Evolutionary conservation across 1,140 invertebrate species (phyloP), one percentile per base, ranked within the genome.

Genomic region (Ceratosolen fusciceps): DNA sequence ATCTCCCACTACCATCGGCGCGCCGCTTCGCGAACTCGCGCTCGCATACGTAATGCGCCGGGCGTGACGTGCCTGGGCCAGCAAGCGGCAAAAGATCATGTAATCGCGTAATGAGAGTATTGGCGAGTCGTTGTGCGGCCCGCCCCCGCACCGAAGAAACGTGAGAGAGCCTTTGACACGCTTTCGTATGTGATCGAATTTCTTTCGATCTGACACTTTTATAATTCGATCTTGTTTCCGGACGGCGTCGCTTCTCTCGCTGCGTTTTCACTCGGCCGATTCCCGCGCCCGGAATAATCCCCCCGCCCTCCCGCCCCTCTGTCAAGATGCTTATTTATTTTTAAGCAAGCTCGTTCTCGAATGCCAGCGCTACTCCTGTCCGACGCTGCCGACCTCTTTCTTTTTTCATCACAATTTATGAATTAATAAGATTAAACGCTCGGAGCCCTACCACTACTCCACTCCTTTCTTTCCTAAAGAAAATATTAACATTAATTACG

Each of bases 31-130:
- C n/a, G n/a, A n/a, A n/a, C n/a, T n/a, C n/a, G n/a, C n/a, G n/a
- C n/a, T n/a, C n/a, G n/a, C n/a, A n/a, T n/a, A n/a, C n/a, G n/a
- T n/a, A n/a, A n/a, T n/a, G n/a, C n/a, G n/a, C n/a, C n/a, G n/a
- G n/a, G n/a, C n/a, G 4, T 31, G 19, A 26, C 26, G 19, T 67
- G 21, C 24, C 43, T 79, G 58, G 74, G 73, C 77, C 56, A 58
- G 72, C 68, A 62, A 71, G 77, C 71, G 77, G 77, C 77, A 67
- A 79, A 79, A 79, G 77, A 74, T 79, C 77, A 58, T 79, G 77
- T 74, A 79, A 79, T 79, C 71, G 65, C 39, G 71, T 74, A 79
- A 79, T 79, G 77, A 74, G 77, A 79, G 47, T 37, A 65, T 47
- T 24, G 12, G 37, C 0, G 37, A 19, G 52, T 4, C 16, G 29